These are phyloP conservation scores for Keiferia lycopersicella DNA, from an alignment of 2,888 invertebrate species.

Conservation along the genomic window DNA sequence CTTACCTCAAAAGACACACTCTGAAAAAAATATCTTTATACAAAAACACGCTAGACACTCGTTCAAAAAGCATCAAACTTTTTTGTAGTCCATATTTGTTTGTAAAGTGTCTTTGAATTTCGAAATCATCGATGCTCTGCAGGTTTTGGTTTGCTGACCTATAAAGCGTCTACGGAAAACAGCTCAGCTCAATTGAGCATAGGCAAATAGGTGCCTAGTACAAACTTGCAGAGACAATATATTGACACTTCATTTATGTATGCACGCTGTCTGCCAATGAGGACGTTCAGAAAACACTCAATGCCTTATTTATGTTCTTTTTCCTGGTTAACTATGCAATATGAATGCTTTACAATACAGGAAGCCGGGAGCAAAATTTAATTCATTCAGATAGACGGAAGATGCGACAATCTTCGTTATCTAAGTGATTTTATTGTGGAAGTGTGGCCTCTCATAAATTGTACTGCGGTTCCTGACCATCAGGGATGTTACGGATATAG, in stretches of 20 bases:
- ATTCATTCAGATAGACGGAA: conserved; percentile 22
- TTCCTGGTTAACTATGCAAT: conserved; percentile 28
- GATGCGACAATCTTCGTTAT: conserved; percentile 20
- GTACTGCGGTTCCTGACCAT: background rate
- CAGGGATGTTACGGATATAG: no score
- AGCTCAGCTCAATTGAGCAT: background rate
- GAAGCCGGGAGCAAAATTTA: conserved; percentile 27
- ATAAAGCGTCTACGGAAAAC: background rate
- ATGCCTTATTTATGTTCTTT: conserved; percentile 19
- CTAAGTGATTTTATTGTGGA: conserved; percentile 6
- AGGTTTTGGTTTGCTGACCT: conserved; percentile 14
- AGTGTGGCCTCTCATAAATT: background rate
- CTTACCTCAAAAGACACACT: no score
- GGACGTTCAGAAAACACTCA: background rate
- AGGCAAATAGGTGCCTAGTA: no score
- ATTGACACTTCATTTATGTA: background rate
- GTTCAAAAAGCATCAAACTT: no score
- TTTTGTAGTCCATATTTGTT: no score
- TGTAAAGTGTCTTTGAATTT: background rate
- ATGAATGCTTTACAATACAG: conserved; percentile 29
- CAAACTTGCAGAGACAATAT: background rate
- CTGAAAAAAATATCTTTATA: no score
- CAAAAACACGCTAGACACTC: no score
- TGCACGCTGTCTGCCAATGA: background rate
- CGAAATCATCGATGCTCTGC: conserved; percentile 17